Evolutionary conservation across 1,140 invertebrate species (phyloP).

Genomic region (Zaprionus africanus): DNA sequence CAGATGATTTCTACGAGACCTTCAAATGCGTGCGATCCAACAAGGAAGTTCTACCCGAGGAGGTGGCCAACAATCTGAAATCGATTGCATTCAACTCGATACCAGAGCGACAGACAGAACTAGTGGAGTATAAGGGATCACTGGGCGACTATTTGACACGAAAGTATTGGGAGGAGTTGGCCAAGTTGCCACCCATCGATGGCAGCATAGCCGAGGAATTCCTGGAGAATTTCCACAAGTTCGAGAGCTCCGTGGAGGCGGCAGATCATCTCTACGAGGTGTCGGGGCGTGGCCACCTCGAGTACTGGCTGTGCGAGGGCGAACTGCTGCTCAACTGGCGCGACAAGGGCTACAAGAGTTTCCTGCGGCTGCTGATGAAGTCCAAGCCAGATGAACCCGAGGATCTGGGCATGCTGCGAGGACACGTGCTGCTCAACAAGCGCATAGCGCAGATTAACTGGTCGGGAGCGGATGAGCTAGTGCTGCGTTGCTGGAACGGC

Average conservation of each 20-base stretch:
- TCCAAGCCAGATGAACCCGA: constrained; percentile 8
- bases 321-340: constrained; percentile 87
- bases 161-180: constrained; percentile 74
- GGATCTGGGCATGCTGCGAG: constrained; percentile 63
- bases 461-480: constrained; percentile 49
- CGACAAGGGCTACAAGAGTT: constrained; percentile 86
- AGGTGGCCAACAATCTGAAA: constrained; percentile 63
- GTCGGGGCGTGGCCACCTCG: constrained; percentile 85
- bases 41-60: constrained; percentile 72
- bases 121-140: constrained; percentile 72
- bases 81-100: constrained; percentile 60
- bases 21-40: constrained; percentile 81
- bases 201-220: constrained; percentile 83
- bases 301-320: constrained; percentile 87
- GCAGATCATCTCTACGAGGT: constrained; percentile 87
- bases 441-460: constrained; percentile 85
- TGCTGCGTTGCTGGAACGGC: constrained; percentile 87
- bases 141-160: constrained; percentile 85
- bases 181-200: constrained; percentile 54
- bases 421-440: constrained; percentile 84
- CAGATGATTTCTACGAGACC: constrained; percentile 58
- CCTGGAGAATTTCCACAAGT: constrained; percentile 85
- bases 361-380: constrained; percentile 86
- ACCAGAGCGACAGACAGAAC: constrained; percentile 62
- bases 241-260: constrained; percentile 86